A percentile compares a stretch with the other conserved stretches of the same genome.
Conservation (phyloP, 92 coral and sea anemone species). For the Bergia puertoricense region DNA sequence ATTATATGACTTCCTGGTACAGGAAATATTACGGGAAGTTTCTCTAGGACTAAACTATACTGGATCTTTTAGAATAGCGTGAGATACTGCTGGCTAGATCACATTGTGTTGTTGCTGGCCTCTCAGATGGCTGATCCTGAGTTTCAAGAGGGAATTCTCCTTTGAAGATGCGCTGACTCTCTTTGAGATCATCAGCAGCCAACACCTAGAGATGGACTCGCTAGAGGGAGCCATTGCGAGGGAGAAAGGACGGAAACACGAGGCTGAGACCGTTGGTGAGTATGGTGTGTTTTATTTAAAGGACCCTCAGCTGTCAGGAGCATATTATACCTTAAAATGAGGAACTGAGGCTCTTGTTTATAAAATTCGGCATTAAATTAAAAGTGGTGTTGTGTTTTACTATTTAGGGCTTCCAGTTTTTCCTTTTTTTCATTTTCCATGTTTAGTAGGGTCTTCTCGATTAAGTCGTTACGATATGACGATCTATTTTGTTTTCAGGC, state of each 20-base stretch:
- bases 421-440: too few relatives aligned
- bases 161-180: constrained; percentile 86
- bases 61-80: too few relatives aligned
- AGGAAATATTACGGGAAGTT: too few relatives aligned
- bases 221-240: constrained; percentile 91
- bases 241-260: constrained; percentile 76
- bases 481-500: constrained; percentile 45
- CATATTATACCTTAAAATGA: too few relatives aligned
- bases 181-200: constrained; percentile 96
- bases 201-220: constrained; percentile 89
- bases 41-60: too few relatives aligned
- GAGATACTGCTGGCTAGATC: not conserved
- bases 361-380: too few relatives aligned
- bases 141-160: constrained; percentile 91
- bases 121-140: constrained; percentile 86
- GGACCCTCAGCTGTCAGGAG: not conserved
- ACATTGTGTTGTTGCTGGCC: not conserved
- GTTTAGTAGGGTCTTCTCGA: not conserved
- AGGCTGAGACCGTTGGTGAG: constrained; percentile 83
- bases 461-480: not conserved
- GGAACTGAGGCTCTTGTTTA: too few relatives aligned
- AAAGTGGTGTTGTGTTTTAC: too few relatives aligned
- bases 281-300: not conserved
- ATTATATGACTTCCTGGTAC: too few relatives aligned
- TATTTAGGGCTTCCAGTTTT: too few relatives aligned